Evolutionary conservation across 2,797 vertebrate genomes (phyloP).

Genomic region (Echeneis naucrates): DNA sequence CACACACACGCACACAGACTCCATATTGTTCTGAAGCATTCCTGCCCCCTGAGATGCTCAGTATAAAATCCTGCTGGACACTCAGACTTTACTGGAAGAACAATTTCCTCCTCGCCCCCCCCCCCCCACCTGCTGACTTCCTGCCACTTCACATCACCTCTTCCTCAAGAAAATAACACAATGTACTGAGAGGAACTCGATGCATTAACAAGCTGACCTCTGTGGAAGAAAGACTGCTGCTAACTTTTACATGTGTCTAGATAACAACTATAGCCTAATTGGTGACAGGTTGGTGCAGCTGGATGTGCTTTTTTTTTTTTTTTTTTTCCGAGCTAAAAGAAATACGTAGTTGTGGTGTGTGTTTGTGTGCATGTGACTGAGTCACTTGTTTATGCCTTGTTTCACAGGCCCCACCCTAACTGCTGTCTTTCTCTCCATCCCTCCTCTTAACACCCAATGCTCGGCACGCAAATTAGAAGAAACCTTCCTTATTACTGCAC

Average conservation of each 20-base stretch:
- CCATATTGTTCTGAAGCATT: constrained; percentile 56
- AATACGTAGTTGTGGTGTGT: constrained; percentile 3
- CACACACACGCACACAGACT: constrained; percentile 6
- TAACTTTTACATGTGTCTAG: constrained; percentile 25
- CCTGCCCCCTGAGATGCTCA: constrained; percentile 62
- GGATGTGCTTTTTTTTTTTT: constrained; percentile 38
- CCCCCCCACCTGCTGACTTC: constrained; percentile 75
- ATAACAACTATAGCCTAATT: constrained; percentile 48
- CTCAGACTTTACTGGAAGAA: constrained; percentile 52
- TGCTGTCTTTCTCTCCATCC: constrained; percentile 27
- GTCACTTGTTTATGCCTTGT: constrained; percentile 45
- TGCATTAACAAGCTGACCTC: constrained; percentile 40
- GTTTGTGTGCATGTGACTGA: constrained; percentile 22
- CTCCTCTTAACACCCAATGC: constrained; percentile 18
- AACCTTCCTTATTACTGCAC: constrained; percentile 36
- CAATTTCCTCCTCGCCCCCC: constrained; percentile 69
- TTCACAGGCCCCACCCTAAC: constrained; percentile 27
- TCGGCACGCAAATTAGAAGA: constrained; percentile 11
- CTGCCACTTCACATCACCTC: constrained; percentile 60
- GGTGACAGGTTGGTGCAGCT: constrained; percentile 51
- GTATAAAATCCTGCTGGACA: constrained; percentile 49
- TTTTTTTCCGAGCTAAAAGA: constrained; percentile 23
- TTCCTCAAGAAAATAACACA: constrained; percentile 53
- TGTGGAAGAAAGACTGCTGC: constrained; percentile 46
- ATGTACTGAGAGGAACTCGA: constrained; percentile 36